Evolutionary conservation across 2,888 invertebrate species (phyloP), one percentile per base, ranked within the genome.

Genomic region (Spatulosminthurus flaviceps): DNA sequence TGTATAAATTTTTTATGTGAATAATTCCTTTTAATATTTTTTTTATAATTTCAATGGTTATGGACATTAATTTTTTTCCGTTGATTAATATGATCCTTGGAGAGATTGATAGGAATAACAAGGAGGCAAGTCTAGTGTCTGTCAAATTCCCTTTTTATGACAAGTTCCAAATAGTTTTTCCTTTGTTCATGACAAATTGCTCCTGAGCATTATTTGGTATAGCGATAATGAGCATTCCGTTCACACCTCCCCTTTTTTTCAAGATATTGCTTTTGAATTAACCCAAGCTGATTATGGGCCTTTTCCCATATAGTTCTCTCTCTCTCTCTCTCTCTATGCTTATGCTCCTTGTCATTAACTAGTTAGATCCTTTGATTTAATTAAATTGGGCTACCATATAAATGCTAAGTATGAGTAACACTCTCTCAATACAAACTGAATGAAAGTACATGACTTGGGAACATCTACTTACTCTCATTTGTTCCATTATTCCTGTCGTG

Each of bases 51-150:
- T n/a, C 51, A 2, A 19, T 9, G 13, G 41, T 41, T 9, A 41
- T 41, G n/a, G n/a, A 41, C 7, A n/a, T 51, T 5, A 13, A 51
- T 16, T 51, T 51, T 51, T 51, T 51, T 13, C 16, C 51, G 16
- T n/a, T 51, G 41, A 41, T 41, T 51, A 51, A 51, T 51, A 5
- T 19, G 51, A 11, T 19, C 51, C 19, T 51, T 34, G 34, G 34
- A 34, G 34, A 51, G 51, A 51, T 51, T 51, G 51, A 51, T 51
- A 51, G 51, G 51, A 51, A 51, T 51, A 51, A 51, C 51, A 51
- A 51, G 51, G 51, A 51, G 51, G 51, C 51, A 51, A 51, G 51
- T 51, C 51, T 51, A n/a, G 51, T 51, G 51, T 51, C 51, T 51
- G 51, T 51, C 51, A 51, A n/a, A 51, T 51, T 51, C 16, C 51